These are phyloP conservation scores for Caerostris darwini DNA, from an alignment of 1,140 invertebrate species.

Conservation along the genomic window DNA sequence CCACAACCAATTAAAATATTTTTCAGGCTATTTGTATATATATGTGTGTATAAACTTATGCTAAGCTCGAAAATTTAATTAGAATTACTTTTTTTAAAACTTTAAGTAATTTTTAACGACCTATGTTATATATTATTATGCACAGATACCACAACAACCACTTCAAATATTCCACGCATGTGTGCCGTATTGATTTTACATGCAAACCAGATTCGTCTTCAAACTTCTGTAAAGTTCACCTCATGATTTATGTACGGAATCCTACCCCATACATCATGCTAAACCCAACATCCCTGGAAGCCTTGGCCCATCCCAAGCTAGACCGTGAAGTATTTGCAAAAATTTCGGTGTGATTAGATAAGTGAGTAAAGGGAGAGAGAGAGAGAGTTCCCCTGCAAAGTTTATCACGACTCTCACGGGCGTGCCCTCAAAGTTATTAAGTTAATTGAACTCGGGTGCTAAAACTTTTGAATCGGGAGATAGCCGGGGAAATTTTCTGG, in stretches of 20 bases:
- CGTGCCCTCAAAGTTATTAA: slow-evolving; percentile 64
- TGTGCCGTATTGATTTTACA: not conserved
- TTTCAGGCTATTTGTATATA: too few species aligned
- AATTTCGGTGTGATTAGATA: slow-evolving; percentile 61
- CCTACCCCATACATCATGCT: slow-evolving; percentile 26
- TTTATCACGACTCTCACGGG: slow-evolving; percentile 46
- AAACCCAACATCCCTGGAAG: slow-evolving; percentile 3
- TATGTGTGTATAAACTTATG: too few species aligned
- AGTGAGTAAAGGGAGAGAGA: not conserved
- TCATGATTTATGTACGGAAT: slow-evolving; percentile 42
- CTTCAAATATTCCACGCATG: too few species aligned
- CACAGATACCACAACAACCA: too few species aligned
- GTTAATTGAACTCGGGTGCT: slow-evolving; percentile 64
- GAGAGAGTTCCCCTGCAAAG: not conserved
- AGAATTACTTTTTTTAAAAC: too few species aligned
- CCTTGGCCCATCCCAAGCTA: slow-evolving; percentile 47
- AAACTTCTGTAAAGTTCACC: slow-evolving; percentile 47
- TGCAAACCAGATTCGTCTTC: not conserved
- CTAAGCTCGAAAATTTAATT: too few species aligned
- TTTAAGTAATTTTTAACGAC: too few species aligned
- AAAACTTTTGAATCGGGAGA: slow-evolving; percentile 48
- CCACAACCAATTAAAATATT: too few species aligned
- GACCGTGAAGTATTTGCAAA: slow-evolving; percentile 54
- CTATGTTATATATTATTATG: too few species aligned
- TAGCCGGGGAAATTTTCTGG: slow-evolving; percentile 60